phyloP scores from a whole-genome alignment of 1,140 invertebrate species.

The Riptortus pedestris region DNA sequence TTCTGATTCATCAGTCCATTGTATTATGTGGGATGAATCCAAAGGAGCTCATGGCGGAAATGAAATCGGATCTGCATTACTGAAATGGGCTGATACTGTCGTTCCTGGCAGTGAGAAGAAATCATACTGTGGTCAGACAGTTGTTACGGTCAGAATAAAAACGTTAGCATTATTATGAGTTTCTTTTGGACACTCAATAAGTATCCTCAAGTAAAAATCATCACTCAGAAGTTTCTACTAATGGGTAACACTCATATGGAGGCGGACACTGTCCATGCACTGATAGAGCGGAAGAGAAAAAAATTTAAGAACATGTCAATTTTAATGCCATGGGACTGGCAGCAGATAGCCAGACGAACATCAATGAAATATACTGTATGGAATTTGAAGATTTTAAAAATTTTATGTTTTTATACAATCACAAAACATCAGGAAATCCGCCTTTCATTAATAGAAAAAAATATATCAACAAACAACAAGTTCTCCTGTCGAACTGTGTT shows the following conservation, averaged over 20 bases:
- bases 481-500: constrained; percentile 20
- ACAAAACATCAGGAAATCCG: not conserved
- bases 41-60: constrained; percentile 26
- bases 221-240: constrained; percentile 35
- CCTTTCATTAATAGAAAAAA: constrained; percentile 22
- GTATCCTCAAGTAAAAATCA: constrained; percentile 16
- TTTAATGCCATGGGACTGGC: constrained; percentile 19
- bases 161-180: not conserved
- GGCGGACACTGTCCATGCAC: constrained; percentile 33
- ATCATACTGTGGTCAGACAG: constrained; percentile 15
- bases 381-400: constrained; percentile 22
- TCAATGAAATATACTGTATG: constrained; percentile 12
- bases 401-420: not conserved
- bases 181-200: constrained; percentile 10
- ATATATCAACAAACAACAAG: constrained; percentile 21
- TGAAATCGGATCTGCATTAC: constrained; percentile 22
- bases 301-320: constrained; percentile 14
- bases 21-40: constrained; percentile 26
- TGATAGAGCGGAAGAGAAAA: constrained; percentile 25
- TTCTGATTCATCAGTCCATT: constrained; percentile 19
- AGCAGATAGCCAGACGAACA: constrained; percentile 15
- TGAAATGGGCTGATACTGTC: constrained; percentile 26
- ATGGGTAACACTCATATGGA: constrained; percentile 37
- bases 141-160: constrained; percentile 9
- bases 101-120: constrained; percentile 18